Evolutionary conservation across 2,888 invertebrate genomes (phyloP).

Genomic region (Agrotis segetum): DNA sequence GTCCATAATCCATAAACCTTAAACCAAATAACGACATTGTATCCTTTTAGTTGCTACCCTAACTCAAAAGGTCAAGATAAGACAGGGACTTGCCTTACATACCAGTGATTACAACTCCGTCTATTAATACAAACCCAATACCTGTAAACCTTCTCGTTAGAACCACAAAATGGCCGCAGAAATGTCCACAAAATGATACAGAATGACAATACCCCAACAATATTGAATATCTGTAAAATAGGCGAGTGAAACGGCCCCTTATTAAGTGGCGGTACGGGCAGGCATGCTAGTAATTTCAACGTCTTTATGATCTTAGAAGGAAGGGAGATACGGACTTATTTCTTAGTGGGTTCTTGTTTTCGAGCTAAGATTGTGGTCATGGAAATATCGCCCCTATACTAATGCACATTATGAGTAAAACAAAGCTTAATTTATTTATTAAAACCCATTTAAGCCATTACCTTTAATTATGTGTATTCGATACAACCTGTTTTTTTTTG

Average conservation of each 20-base stretch:
- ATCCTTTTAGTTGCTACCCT: background rate
- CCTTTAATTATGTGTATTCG: too few relatives aligned
- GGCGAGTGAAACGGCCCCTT: constrained; percentile 41
- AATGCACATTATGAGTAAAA: too few relatives aligned
- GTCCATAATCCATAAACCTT: too few relatives aligned
- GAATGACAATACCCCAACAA: constrained; percentile 16
- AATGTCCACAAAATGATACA: constrained; percentile 37
- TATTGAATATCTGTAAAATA: constrained; percentile 59
- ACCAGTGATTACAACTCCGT: constrained; percentile 10
- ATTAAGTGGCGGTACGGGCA: constrained; percentile 50
- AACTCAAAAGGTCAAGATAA: too few relatives aligned
- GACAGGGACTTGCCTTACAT: background rate
- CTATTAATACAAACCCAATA: constrained; percentile 17
- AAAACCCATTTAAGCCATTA: too few relatives aligned
- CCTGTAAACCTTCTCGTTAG: constrained; percentile 9
- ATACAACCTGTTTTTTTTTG: too few relatives aligned
- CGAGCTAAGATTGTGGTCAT: too few relatives aligned
- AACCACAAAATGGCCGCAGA: constrained; percentile 30
- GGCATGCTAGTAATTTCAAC: constrained; percentile 52
- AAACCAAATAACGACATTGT: background rate
- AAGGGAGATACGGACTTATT: constrained; percentile 15
- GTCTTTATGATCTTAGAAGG: constrained; percentile 39
- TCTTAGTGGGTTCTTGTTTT: background rate
- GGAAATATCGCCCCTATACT: too few relatives aligned
- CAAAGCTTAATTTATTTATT: too few relatives aligned